A percentile compares a stretch with the other conserved stretches of the same genome.
Conservation (phyloP, 2,113 vertebrate genomes). For the Petroica traversi region DNA sequence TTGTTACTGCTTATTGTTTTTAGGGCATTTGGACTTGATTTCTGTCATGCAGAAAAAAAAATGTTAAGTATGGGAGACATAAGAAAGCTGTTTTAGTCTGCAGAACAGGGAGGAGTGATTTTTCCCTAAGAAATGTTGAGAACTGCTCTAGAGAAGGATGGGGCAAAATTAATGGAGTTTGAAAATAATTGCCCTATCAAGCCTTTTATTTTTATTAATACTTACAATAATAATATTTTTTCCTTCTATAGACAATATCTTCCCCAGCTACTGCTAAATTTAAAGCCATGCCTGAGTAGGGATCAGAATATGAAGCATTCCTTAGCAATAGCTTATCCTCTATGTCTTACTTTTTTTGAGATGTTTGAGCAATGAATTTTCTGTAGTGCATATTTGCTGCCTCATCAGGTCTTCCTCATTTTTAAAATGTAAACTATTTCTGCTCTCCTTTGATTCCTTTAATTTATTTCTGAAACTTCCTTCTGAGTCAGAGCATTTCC, state of each 20-base stretch:
- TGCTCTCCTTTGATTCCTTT: background rate
- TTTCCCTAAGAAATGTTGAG: background rate
- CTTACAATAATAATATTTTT: background rate
- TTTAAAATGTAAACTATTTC: conserved; percentile 22
- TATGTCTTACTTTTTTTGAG: background rate
- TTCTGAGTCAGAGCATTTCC: background rate
- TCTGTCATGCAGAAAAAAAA: background rate
- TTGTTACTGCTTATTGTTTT: background rate
- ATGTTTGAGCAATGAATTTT: background rate
- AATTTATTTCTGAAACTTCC: conserved; percentile 33
- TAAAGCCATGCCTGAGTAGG: background rate
- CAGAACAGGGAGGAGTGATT: background rate
- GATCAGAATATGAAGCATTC: background rate
- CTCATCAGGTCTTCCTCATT: conserved; percentile 31
- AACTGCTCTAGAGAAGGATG: background rate
- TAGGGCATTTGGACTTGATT: background rate
- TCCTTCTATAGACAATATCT: background rate
- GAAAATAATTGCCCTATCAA: background rate
- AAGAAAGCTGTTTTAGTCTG: background rate
- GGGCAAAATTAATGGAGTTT: background rate
- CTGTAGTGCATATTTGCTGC: background rate
- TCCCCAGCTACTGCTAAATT: background rate
- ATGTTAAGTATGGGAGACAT: background rate
- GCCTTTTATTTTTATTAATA: background rate
- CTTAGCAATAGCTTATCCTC: background rate